Evolutionary conservation across 2,113 vertebrate species (phyloP).

Genomic region (Ceyx cyanopectus): DNA sequence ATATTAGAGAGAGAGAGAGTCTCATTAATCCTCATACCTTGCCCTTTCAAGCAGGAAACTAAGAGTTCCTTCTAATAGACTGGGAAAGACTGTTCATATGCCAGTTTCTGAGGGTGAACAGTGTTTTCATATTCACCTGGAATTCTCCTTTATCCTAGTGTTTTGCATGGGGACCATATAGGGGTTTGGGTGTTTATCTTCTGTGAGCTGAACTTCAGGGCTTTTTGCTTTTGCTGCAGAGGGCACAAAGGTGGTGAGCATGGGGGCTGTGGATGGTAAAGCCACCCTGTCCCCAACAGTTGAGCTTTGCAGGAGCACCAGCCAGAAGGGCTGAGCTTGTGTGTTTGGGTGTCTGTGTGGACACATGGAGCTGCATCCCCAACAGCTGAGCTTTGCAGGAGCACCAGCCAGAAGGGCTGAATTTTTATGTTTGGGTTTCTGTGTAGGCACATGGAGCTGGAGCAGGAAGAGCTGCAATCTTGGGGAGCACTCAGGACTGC

Average conservation of each 20-base stretch:
- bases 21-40: neutral
- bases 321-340: neutral
- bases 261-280: neutral
- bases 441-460: neutral
- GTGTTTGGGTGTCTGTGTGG: accelerated
- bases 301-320: accelerated
- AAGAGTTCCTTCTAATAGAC: neutral
- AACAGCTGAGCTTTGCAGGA: neutral
- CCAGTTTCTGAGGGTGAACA: neutral
- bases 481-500: accelerated
- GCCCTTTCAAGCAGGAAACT: neutral
- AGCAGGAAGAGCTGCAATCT: neutral
- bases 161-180: neutral
- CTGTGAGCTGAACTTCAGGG: neutral
- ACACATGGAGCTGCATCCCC: neutral
- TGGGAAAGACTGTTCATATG: neutral
- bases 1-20: neutral
- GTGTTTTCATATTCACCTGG: neutral
- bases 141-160: neutral
- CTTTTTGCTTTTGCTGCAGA: neutral
- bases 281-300: neutral
- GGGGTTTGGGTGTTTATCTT: accelerated
- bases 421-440: neutral
- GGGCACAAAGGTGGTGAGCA: accelerated
- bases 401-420: accelerated